phyloP scores from a whole-genome alignment of 2,797 vertebrate species.

The Cheirogaleus major region DNA sequence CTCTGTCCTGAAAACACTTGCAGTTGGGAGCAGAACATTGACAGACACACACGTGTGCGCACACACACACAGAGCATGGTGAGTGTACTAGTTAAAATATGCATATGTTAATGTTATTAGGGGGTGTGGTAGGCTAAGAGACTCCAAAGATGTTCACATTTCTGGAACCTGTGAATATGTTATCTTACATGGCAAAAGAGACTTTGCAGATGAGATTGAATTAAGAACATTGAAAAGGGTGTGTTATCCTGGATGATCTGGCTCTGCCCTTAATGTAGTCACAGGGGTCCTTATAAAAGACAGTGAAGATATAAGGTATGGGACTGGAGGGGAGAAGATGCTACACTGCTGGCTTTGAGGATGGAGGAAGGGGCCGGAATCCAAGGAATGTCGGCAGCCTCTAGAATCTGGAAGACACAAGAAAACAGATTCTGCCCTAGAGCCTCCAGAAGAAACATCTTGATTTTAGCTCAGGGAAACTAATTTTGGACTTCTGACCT shows the following conservation, averaged over 20 bases:
- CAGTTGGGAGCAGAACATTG: neutral
- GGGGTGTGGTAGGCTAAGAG: neutral
- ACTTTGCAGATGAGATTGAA: neutral
- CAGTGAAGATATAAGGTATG: neutral
- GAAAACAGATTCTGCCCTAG: neutral
- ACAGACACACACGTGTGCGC: too few species aligned
- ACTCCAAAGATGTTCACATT: neutral
- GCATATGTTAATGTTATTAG: neutral
- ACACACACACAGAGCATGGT: neutral
- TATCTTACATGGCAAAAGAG: neutral
- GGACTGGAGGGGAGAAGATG: neutral
- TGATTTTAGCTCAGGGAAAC: neutral
- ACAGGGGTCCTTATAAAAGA: neutral
- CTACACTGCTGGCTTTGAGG: neutral
- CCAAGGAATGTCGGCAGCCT: neutral
- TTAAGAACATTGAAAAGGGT: neutral
- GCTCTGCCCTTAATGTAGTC: neutral
- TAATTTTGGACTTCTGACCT: neutral
- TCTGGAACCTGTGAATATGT: neutral
- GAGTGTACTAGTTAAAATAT: neutral
- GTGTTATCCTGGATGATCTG: neutral
- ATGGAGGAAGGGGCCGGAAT: neutral
- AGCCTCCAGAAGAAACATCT: neutral
- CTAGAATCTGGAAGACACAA: neutral
- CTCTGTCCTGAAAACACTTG: neutral